Conservation (phyloP, 2,797 vertebrate genomes). For the Erpetoichthys calabaricus region DNA sequence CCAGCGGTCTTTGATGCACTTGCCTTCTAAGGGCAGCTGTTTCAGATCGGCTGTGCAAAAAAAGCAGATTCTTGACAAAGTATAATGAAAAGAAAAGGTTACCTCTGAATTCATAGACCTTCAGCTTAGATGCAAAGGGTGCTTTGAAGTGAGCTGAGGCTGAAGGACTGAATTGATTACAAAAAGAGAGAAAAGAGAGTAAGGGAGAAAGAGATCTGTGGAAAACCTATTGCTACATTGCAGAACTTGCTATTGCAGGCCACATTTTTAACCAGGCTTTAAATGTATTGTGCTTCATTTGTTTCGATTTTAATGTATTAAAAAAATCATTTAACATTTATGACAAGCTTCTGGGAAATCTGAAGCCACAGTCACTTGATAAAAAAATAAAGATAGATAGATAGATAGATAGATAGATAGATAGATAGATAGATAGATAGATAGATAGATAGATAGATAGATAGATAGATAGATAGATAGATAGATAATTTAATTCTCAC, state of each 20-base stretch:
- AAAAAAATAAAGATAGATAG: too few relatives aligned
- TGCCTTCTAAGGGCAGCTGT: slow-evolving; percentile 25
- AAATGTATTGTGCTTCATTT: too few relatives aligned
- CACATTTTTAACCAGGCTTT: background rate
- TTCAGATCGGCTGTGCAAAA: slow-evolving; percentile 6
- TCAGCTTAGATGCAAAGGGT: slow-evolving; percentile 23
- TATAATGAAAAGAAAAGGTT: slow-evolving; percentile 50
- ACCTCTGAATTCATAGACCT: slow-evolving; percentile 50
- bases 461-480: too few relatives aligned
- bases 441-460: too few relatives aligned
- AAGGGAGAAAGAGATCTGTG: slow-evolving; percentile 22
- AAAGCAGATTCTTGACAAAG: slow-evolving; percentile 14
- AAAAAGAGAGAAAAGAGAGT: slow-evolving; percentile 36
- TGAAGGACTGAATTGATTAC: slow-evolving; percentile 48
- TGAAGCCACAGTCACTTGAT: too few relatives aligned
- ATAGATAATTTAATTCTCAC: too few relatives aligned
- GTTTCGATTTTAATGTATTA: too few relatives aligned
- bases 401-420: too few relatives aligned
- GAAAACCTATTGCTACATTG: background rate
- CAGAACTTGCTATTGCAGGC: slow-evolving; percentile 3
- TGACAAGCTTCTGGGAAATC: too few relatives aligned
- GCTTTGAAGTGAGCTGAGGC: slow-evolving; percentile 51
- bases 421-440: too few relatives aligned
- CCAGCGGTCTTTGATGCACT: slow-evolving; percentile 58
- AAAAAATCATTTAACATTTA: too few relatives aligned